These are phyloP conservation scores for Watsonalla cultraria DNA, from an alignment of 2,888 invertebrate species.

Conservation along the genomic window DNA sequence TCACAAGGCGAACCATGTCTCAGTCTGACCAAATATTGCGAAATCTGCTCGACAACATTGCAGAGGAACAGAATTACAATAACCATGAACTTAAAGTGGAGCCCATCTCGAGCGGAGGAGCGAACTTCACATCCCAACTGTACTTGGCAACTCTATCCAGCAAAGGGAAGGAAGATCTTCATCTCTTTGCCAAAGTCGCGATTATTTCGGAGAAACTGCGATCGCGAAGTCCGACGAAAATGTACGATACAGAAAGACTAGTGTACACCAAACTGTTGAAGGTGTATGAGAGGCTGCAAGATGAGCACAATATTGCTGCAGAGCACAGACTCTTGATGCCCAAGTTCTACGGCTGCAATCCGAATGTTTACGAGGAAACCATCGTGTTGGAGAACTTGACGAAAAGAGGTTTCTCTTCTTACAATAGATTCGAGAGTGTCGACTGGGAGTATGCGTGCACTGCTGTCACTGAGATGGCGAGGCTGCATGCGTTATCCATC, in stretches of 20 bases:
- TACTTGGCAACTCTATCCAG: conserved; percentile 20
- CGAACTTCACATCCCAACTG: conserved; percentile 38
- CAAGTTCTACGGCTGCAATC: conserved; percentile 38
- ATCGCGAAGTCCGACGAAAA: conserved; percentile 14
- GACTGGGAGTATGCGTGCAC: conserved; percentile 47
- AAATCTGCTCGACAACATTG: conserved; percentile 28
- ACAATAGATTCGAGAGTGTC: conserved; percentile 41
- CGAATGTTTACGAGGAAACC: conserved; percentile 32
- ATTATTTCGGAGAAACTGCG: conserved; percentile 36
- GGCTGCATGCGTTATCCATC: conserved; percentile 59
- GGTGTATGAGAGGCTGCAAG: conserved; percentile 33
- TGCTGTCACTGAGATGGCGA: conserved; percentile 44
- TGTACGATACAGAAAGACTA: conserved; percentile 40
- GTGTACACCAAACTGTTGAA: conserved; percentile 37
- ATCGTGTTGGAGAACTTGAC: conserved; percentile 51
- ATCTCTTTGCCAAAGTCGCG: conserved; percentile 49
- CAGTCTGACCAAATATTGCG: conserved; percentile 27
- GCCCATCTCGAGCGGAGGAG: conserved; percentile 37
- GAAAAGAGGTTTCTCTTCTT: conserved; percentile 34
- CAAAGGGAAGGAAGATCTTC: conserved; percentile 17
- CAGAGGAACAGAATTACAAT: conserved; percentile 27
- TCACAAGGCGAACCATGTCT: conserved; percentile 23
- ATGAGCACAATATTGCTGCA: conserved; percentile 25
- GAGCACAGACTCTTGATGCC: conserved; percentile 37
- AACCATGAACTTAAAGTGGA: conserved; percentile 25